Conservation (phyloP, 2,113 vertebrate genomes). For the Telmatochromis sp. region DNA sequence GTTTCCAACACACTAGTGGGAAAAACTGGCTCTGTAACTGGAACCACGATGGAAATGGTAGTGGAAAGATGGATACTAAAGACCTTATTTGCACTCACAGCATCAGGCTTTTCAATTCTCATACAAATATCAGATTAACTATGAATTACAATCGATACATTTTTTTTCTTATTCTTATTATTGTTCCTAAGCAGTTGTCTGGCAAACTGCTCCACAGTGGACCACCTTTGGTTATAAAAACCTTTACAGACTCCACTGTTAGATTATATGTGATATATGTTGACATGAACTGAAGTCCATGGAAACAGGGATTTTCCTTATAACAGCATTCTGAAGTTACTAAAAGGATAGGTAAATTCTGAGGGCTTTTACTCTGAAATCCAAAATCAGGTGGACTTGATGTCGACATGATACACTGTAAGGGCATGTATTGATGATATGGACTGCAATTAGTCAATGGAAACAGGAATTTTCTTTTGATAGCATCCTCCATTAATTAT, state of each 20-base stretch:
- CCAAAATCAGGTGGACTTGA: neutral
- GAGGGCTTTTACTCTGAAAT: neutral
- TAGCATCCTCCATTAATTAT: neutral
- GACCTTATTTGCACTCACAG: neutral
- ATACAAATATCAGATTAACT: neutral
- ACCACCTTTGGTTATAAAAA: neutral
- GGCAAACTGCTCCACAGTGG: neutral
- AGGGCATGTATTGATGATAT: neutral
- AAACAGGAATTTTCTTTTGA: neutral
- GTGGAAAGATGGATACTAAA: neutral
- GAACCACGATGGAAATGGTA: neutral
- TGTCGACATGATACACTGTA: neutral
- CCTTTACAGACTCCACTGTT: neutral
- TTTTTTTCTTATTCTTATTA: neutral
- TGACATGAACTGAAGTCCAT: neutral
- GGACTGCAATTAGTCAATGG: neutral
- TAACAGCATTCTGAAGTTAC: neutral
- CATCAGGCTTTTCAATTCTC: neutral
- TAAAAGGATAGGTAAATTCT: neutral
- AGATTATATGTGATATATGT: neutral
- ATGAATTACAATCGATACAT: neutral
- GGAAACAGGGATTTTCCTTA: accelerated
- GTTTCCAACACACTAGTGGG: neutral
- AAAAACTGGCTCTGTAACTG: neutral
- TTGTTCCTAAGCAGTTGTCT: neutral